Evolutionary conservation across 2,113 vertebrate species (phyloP).

Genomic region (Struthio camelus): DNA sequence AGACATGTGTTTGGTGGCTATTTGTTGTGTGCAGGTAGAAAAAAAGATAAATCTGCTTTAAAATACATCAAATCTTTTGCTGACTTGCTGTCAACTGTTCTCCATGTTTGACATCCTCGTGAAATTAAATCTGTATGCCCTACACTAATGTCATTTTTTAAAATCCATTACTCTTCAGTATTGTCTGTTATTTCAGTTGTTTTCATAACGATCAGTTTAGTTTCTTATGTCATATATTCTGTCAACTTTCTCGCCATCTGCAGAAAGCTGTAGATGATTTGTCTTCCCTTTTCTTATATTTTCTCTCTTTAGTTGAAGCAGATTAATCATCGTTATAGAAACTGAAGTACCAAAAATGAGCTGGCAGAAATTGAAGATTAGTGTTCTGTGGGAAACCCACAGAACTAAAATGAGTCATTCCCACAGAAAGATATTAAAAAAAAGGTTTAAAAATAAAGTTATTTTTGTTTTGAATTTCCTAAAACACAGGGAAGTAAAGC

Average conservation of each 20-base stretch:
- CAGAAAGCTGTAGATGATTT: not conserved
- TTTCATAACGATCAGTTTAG: slow-evolving; percentile 36
- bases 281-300: not conserved
- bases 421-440: not conserved
- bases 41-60: not conserved
- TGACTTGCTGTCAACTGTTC: not conserved
- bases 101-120: not conserved
- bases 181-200: slow-evolving; percentile 23
- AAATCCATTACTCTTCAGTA: not conserved
- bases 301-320: not conserved
- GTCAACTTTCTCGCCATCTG: slow-evolving; percentile 1
- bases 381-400: not conserved
- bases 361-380: not conserved
- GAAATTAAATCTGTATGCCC: not conserved
- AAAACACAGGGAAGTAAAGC: not conserved
- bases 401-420: not conserved
- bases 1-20: not conserved
- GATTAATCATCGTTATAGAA: not conserved
- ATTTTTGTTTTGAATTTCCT: not conserved
- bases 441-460: not conserved
- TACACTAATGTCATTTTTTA: not conserved
- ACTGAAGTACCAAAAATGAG: not conserved
- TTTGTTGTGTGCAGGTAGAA: not conserved
- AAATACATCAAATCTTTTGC: not conserved
- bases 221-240: slow-evolving; percentile 25